A percentile compares a stretch with the other conserved stretches of the same genome.
These are phyloP conservation scores for Nesogale talazaci DNA, from an alignment of 2,113 vertebrate species.

Conservation along the genomic window DNA sequence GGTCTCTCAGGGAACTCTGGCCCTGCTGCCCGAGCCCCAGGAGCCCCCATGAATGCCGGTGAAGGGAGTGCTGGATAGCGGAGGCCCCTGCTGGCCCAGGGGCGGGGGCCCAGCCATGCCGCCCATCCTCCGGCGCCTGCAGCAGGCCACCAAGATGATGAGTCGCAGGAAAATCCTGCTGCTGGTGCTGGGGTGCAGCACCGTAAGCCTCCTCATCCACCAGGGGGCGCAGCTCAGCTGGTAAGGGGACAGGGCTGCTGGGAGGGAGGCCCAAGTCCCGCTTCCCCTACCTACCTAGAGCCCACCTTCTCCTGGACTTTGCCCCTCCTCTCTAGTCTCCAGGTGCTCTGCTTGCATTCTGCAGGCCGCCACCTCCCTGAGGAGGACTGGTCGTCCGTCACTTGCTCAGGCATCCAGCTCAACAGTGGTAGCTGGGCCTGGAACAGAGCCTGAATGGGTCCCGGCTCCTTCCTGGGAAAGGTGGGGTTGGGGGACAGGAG, in stretches of 20 bases:
- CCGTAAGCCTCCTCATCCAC: slow-evolving; percentile 90
- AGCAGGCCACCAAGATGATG: slow-evolving; percentile 84
- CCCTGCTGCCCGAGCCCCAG: slow-evolving; percentile 76
- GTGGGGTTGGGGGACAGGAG: not conserved
- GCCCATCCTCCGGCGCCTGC: slow-evolving; percentile 65
- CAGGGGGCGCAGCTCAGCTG: slow-evolving; percentile 89
- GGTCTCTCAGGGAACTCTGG: slow-evolving; percentile 71
- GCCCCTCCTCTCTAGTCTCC: not conserved
- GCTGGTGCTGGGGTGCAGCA: slow-evolving; percentile 87
- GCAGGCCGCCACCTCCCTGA: not conserved
- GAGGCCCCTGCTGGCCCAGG: slow-evolving; percentile 58
- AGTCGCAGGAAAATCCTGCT: slow-evolving; percentile 90
- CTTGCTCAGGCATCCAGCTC: not conserved
- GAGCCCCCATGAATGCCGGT: slow-evolving; percentile 78
- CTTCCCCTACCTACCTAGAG: not conserved
- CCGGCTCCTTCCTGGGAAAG: not conserved
- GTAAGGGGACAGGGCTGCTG: slow-evolving; percentile 81
- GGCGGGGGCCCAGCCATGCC: slow-evolving; percentile 60
- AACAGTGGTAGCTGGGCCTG: not conserved
- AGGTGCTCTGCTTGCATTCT: not conserved
- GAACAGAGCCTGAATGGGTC: not conserved
- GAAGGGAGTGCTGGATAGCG: slow-evolving; percentile 70
- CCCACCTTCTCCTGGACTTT: not conserved
- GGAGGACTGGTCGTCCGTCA: not conserved
- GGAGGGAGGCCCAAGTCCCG: not conserved